Percentiles rank a stretch among this genome's conserved stretches.
These are phyloP conservation scores for Formica exsecta DNA, from an alignment of 1,140 invertebrate species.

Conservation along the genomic window DNA sequence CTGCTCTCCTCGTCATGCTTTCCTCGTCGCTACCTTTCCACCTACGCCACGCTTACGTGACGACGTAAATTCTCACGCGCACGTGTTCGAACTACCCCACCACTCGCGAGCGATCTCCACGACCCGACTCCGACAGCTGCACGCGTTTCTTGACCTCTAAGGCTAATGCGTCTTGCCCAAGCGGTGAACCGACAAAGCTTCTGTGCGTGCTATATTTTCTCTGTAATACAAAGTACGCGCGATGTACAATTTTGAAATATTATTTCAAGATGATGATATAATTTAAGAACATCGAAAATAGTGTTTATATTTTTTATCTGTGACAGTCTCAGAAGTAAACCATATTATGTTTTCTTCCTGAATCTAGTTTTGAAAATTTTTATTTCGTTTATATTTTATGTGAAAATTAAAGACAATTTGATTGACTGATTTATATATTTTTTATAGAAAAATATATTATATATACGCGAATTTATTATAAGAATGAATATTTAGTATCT, in stretches of 20 bases:
- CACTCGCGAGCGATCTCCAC: slow-evolving; percentile 13
- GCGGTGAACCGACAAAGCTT: background rate
- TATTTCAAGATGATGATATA: background rate
- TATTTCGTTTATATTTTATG: background rate
- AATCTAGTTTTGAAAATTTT: background rate
- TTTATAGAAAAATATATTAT: background rate
- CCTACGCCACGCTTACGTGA: slow-evolving; percentile 70
- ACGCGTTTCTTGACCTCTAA: slow-evolving; percentile 68
- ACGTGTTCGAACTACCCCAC: slow-evolving; percentile 67
- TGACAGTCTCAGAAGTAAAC: background rate
- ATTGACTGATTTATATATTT: background rate
- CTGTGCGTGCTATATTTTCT: background rate
- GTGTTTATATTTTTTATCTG: background rate
- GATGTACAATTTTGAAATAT: background rate
- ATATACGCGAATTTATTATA: too few species aligned
- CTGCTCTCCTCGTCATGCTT: slow-evolving; percentile 52
- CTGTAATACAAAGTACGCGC: background rate
- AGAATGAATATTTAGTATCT: background rate
- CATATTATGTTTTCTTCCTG: background rate
- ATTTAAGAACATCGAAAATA: background rate
- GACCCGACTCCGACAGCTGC: slow-evolving; percentile 26
- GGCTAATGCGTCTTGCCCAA: background rate
- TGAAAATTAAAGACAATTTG: background rate
- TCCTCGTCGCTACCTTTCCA: slow-evolving; percentile 58
- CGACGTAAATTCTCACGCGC: slow-evolving; percentile 74